Evolutionary conservation across 2,113 vertebrate genomes (phyloP).

Genomic region (Falcunculus frontatus): DNA sequence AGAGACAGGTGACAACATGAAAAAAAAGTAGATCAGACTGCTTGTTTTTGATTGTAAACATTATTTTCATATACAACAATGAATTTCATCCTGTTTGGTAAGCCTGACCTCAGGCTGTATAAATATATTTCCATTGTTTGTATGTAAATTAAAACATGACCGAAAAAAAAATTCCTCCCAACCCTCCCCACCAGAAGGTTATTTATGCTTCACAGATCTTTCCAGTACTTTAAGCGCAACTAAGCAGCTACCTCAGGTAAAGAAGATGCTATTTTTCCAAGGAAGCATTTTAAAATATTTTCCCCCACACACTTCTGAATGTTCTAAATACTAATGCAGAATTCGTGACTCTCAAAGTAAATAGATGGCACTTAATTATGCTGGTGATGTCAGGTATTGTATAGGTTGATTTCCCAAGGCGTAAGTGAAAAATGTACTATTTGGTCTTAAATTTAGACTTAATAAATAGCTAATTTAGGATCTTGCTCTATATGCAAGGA

Average conservation of each 20-base stretch:
- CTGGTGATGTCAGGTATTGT: constrained; percentile 76
- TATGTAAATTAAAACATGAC: constrained; percentile 53
- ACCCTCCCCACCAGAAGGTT: constrained; percentile 27
- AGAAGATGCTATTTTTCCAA: constrained; percentile 37
- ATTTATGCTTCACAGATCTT: constrained; percentile 65
- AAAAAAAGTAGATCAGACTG: constrained; percentile 39
- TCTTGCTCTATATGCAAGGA: constrained; percentile 90
- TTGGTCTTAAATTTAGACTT: constrained; percentile 93
- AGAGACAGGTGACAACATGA: constrained; percentile 52
- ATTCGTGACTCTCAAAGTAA: constrained; percentile 73
- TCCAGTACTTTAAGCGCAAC: constrained; percentile 67
- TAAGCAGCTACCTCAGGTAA: constrained; percentile 65
- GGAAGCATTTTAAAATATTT: constrained; percentile 55
- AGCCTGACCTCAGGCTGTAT: constrained; percentile 38
- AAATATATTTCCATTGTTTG: constrained; percentile 44
- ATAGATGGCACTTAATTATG: constrained; percentile 77
- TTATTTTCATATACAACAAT: constrained; percentile 40
- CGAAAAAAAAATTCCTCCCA: neutral
- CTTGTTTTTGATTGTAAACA: constrained; percentile 58
- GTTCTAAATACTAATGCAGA: constrained; percentile 73
- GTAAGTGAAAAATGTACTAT: constrained; percentile 88
- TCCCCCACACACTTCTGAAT: constrained; percentile 32
- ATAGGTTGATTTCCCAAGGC: constrained; percentile 93
- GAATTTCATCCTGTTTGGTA: constrained; percentile 51
- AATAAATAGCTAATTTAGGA: constrained; percentile 99